phyloP scores from a whole-genome alignment of 2,113 vertebrate species.

The Laticauda colubrina region DNA sequence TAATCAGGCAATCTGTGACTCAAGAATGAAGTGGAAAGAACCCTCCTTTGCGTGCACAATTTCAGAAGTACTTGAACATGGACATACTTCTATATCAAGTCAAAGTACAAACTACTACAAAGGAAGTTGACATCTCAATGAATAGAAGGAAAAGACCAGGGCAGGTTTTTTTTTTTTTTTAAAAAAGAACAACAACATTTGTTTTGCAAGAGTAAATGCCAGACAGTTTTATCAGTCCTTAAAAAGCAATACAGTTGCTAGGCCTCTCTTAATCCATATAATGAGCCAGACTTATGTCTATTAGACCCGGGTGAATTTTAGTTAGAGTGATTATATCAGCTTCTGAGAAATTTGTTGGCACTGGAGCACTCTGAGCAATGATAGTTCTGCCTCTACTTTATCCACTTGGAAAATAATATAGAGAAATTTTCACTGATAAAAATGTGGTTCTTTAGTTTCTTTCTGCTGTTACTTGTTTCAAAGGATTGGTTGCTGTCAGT shows the following conservation, averaged over 20 bases:
- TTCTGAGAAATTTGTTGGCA: conserved; percentile 54
- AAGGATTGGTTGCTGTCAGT: conserved; percentile 34
- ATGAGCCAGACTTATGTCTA: conserved; percentile 26
- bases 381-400: conserved; percentile 1
- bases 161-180: not conserved
- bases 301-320: conserved; percentile 26
- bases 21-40: not conserved
- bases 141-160: not conserved
- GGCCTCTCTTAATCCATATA: conserved; percentile 29
- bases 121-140: not conserved
- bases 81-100: conserved; percentile 30
- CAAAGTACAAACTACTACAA: not conserved
- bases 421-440: conserved; percentile 2
- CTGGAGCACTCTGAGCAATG: conserved; percentile 9
- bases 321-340: conserved; percentile 19
- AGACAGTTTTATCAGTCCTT: conserved; percentile 35
- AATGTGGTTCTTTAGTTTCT: conserved; percentile 34
- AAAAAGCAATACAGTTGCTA: not conserved
- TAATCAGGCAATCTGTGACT: not conserved
- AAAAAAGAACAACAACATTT: conserved; percentile 30
- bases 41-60: not conserved
- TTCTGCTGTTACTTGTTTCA: conserved; percentile 13
- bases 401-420: not conserved
- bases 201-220: conserved; percentile 35
- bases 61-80: not conserved